Base-by-base conservation (phyloP, 2,888 invertebrate genomes). In the Slavum lentiscoides region DNA sequence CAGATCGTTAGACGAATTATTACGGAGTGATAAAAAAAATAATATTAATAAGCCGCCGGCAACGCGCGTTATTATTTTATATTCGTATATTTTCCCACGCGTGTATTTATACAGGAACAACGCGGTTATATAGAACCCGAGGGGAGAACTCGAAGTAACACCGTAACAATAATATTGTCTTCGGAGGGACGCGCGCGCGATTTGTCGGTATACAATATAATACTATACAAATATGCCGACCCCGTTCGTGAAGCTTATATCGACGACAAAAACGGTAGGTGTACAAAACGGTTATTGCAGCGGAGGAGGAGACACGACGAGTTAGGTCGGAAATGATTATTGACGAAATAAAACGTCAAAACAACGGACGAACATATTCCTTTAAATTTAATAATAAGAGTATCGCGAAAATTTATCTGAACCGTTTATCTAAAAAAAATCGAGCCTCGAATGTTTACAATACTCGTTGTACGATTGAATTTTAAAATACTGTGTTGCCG, bases 1-100 rank as follows among this genome's bases (percentile, higher is more conserved):
- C 62, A 80, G 72, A 80, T 80, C 70, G 72, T 66, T 39, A 80
- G 58, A 72, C 30, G 30, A 30, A n/a, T n/a, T 30, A 30, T 72
- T 80, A 80, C n/a, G 23, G 9, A 30, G 7, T 37, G 30, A 72
- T 72, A 64, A 11, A 11, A n/a, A 59, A 21, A 21, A 59, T n/a
- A 59, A 77, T 64, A 69, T 64, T 49, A 66, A 70, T 80, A 64
- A 55, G 15, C 62, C 58, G 19, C 67, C 39, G 66, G 39, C 21
- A 17, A 53, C 17, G 9, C 49, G 49, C 49, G 58, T 80, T 80
- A 70, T 64, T 72, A 43, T 72, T 64, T 9, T 43, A 21, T 59
- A 59, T 59, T 8, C 55, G 19, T 55, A 55, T 5, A 55, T 72
- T 80, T 80, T 80, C 70, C 68, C 80, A 80, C 70, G 55, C 70